phyloP scores from a whole-genome alignment of 1,140 invertebrate genomes.

The Drosophila nigrodunni region DNA sequence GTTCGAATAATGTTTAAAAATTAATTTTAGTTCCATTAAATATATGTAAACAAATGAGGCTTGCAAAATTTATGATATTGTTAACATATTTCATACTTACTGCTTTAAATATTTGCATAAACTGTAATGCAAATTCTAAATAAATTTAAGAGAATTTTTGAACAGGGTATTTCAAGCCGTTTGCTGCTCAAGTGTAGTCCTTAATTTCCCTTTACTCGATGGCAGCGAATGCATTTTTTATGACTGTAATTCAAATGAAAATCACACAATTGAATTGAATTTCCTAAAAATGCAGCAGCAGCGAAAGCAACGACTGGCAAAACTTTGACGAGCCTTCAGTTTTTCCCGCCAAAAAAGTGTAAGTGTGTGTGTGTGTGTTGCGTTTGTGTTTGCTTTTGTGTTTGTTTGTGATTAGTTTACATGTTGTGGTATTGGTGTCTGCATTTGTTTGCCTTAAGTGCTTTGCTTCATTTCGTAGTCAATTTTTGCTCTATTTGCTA shows the following conservation, averaged over 20 bases:
- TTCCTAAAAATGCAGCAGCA: conserved; percentile 65
- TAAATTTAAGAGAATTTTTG: not conserved
- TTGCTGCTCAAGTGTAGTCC: not conserved
- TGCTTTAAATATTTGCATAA: too few relatives aligned
- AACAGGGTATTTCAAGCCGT: too few relatives aligned
- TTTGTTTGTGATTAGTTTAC: conserved; percentile 77
- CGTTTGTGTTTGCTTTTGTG: conserved; percentile 50
- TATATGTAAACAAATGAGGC: too few relatives aligned
- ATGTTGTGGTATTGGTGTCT: conserved; percentile 44
- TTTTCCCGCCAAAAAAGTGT: conserved; percentile 36
- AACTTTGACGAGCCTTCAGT: conserved; percentile 70
- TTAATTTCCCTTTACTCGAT: too few relatives aligned
- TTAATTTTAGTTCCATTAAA: too few relatives aligned
- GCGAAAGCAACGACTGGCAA: conserved; percentile 30
- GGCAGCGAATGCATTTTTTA: conserved; percentile 38
- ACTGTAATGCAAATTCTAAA: too few relatives aligned
- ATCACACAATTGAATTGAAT: conserved; percentile 80
- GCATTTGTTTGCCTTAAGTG: conserved; percentile 26
- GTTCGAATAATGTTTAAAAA: too few relatives aligned
- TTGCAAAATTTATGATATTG: too few relatives aligned
- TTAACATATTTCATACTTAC: too few relatives aligned
- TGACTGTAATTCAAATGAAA: conserved; percentile 76
- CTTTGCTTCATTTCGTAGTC: conserved; percentile 14
- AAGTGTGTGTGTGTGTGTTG: conserved; percentile 42
- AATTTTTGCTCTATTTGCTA: conserved; percentile 17